phyloP scores from a whole-genome alignment of 2,113 vertebrate species.

The Serinus canaria region DNA sequence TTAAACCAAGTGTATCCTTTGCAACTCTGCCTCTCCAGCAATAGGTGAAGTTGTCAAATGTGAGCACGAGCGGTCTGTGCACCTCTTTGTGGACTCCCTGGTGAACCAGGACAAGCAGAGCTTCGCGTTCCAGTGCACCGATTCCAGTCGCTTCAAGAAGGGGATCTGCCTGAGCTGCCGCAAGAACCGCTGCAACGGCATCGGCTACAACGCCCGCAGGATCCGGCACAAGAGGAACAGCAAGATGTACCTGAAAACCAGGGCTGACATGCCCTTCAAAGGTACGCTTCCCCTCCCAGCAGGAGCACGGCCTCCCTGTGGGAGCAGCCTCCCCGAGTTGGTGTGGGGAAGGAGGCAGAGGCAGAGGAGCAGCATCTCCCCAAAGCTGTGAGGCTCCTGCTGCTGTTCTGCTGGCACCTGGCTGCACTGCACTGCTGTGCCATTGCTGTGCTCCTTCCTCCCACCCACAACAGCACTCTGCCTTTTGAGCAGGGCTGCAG shows the following conservation, averaged over 20 bases:
- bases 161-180: conserved; percentile 97
- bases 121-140: conserved; percentile 90
- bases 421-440: background rate
- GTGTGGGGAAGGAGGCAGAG: background rate
- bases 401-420: accelerated
- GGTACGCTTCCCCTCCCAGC: conserved; percentile 66
- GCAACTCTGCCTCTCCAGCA: conserved; percentile 62
- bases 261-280: conserved; percentile 90
- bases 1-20: background rate
- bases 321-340: accelerated
- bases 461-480: accelerated
- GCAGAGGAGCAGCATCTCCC: background rate
- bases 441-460: background rate
- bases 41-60: conserved; percentile 88
- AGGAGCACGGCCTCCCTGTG: accelerated
- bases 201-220: conserved; percentile 89
- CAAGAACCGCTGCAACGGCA: conserved; percentile 92
- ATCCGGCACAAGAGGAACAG: conserved; percentile 84
- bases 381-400: accelerated
- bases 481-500: background rate
- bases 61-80: conserved; percentile 90
- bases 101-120: conserved; percentile 91
- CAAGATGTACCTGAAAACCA: conserved; percentile 96
- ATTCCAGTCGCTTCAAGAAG: conserved; percentile 90
- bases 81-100: conserved; percentile 94